Evolutionary conservation across 2,888 invertebrate species (phyloP).

Genomic region (Ditylenchus weischeri): DNA sequence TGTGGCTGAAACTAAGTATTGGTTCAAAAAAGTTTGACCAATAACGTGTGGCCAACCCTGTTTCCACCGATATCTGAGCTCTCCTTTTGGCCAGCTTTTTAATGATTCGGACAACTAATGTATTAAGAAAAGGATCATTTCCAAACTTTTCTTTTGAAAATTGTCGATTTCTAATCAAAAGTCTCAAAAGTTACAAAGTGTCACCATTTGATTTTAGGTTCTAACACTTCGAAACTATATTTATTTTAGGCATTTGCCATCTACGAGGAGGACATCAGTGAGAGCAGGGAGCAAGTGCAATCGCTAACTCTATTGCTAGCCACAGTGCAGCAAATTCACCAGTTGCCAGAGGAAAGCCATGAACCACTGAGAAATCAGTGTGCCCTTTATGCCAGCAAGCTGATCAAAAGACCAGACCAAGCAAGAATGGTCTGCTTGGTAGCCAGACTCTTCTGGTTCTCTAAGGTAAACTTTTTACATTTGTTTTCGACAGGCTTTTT

Average conservation of each 20-base stretch:
- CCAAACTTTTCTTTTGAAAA: no score
- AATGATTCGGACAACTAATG: no score
- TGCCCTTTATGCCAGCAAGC: conserved; percentile 87
- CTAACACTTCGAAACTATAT: not conserved
- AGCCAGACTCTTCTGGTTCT: conserved; percentile 90
- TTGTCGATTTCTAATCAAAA: no score
- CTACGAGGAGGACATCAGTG: conserved; percentile 96
- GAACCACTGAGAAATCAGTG: conserved; percentile 93
- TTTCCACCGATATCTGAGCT: no score
- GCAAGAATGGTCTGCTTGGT: conserved; percentile 69
- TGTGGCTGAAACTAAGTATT: no score
- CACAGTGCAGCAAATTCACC: conserved; percentile 75
- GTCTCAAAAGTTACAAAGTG: not conserved
- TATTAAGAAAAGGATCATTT: no score
- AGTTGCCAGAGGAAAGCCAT: conserved; percentile 78
- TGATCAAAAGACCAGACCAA: conserved; percentile 90
- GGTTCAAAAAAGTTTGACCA: no score
- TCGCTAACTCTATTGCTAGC: conserved; percentile 92
- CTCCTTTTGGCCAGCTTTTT: no score
- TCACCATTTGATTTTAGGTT: no score
- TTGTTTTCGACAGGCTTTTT: conserved; percentile 44
- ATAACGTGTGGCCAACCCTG: no score
- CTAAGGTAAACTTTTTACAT: conserved; percentile 63
- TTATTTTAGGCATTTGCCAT: conserved; percentile 78
- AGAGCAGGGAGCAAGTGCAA: conserved; percentile 90